Evolutionary conservation across 2,888 invertebrate genomes (phyloP), one percentile per base, ranked within the genome.

Genomic region (Drosophila recens): DNA sequence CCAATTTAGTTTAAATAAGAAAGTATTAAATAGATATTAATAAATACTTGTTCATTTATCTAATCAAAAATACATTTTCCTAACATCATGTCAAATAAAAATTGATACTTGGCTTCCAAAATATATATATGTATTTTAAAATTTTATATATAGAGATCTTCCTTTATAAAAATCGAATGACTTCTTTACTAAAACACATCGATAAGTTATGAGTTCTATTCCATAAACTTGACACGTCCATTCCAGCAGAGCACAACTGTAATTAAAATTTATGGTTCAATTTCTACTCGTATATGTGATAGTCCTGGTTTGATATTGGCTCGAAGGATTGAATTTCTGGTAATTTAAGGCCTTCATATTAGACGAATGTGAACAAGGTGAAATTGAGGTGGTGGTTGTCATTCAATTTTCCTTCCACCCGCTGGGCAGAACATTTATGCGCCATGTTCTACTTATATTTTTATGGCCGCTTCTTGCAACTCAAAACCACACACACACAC

Each of bases 361-460:
- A 66, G 62, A 42, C 46, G 52, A 54, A 46, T 71, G 58, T n/a
- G 38, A 38, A 27, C 30, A 53, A 80, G 67, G 46, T 67, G 43
- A 63, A 48, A 54, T 70, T 59, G 62, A 74, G 80, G 67, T 79
- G 82, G 67, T 45, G 34, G 72, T 45, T 79, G 83, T 67, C 80
- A 83, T 85, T 86, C 67, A 88, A 80, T 83, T 43, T 69, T 33
- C 51, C 38, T 42, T 38, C 59, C 62, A 72, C 70, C 77, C 62
- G 72, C 64, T 67, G 69, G 63, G 53, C 57, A 43, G 52, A 87
- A 89, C 89, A 85, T 89, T 79, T 89, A 89, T 85, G 89, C 81
- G 72, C 89, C 84, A 85, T 85, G 84, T 89, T 89, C 84, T 85
- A 85, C 89, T 87, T 89, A 89, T 85, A 85, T 85, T 85, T 85